phyloP scores from a whole-genome alignment of 2,797 vertebrate species.

The Acridotheres tristis region DNA sequence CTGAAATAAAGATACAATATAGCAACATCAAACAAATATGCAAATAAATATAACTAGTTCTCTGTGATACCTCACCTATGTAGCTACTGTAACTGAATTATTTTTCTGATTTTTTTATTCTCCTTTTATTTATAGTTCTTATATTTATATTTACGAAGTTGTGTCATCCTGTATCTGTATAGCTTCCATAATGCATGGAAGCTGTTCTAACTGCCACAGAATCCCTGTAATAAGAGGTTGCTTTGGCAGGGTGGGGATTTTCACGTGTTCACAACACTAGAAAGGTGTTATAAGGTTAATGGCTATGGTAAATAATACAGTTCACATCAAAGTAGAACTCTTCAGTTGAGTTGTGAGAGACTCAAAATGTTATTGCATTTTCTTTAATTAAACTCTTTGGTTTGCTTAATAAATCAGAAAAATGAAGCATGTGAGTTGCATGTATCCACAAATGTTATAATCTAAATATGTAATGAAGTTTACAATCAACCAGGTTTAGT shows the following conservation, averaged over 20 bases:
- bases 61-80: background rate
- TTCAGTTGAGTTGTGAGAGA: background rate
- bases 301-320: background rate
- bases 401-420: background rate
- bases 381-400: background rate
- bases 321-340: background rate
- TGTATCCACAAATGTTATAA: background rate
- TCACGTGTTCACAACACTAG: background rate
- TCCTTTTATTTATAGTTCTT: background rate
- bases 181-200: background rate
- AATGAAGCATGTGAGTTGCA: background rate
- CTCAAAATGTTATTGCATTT: background rate
- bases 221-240: background rate
- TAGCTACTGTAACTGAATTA: background rate
- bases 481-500: background rate
- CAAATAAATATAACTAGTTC: background rate
- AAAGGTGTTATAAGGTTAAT: background rate
- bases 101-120: background rate
- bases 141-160: background rate
- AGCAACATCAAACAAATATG: background rate
- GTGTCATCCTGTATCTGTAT: background rate
- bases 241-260: background rate
- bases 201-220: background rate
- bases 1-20: background rate
- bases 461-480: background rate